Conservation (phyloP, 2,888 invertebrate genomes). For the Drosophila subquinaria region DNA sequence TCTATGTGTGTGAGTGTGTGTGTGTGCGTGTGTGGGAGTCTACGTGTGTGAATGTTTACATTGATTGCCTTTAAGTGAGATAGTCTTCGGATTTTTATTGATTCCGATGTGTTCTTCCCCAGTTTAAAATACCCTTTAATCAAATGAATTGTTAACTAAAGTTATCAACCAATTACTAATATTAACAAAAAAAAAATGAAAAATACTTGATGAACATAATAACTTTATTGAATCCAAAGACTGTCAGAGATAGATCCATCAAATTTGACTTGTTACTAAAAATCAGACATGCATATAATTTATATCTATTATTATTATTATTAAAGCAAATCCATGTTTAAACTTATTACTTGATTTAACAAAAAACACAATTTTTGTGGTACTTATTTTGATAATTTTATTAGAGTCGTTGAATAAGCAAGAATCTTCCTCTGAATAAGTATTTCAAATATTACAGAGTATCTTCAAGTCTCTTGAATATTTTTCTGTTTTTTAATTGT, state of each 20-base stretch:
- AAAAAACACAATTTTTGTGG: too few species aligned
- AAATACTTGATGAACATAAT: too few species aligned
- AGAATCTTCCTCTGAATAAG: neutral
- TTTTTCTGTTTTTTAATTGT: slow-evolving; percentile 21
- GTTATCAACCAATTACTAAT: neutral
- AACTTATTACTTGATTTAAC: slow-evolving; percentile 1
- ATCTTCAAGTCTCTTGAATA: neutral
- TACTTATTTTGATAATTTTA: too few species aligned
- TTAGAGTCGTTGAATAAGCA: too few species aligned
- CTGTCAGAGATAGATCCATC: too few species aligned
- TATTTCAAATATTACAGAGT: slow-evolving; percentile 1
- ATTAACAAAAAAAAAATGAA: neutral
- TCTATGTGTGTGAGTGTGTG: neutral
- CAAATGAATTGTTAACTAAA: neutral
- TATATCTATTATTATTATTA: too few species aligned
- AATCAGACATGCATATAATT: too few species aligned
- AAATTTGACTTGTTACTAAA: too few species aligned
- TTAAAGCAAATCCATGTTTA: too few species aligned
- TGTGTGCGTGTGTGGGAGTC: slow-evolving; percentile 1
- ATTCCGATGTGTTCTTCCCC: slow-evolving; percentile 17
- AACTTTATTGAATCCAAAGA: too few species aligned
- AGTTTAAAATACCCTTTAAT: slow-evolving; percentile 8
- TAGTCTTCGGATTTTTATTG: slow-evolving; percentile 7
- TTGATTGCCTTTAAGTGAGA: neutral
- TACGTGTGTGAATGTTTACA: neutral